Percentiles rank a stretch among this genome's conserved stretches.
Evolutionary conservation across 53 echinoderm and acorn worm genomes (phyloP).

Genomic region (Apostichopus leukothele): DNA sequence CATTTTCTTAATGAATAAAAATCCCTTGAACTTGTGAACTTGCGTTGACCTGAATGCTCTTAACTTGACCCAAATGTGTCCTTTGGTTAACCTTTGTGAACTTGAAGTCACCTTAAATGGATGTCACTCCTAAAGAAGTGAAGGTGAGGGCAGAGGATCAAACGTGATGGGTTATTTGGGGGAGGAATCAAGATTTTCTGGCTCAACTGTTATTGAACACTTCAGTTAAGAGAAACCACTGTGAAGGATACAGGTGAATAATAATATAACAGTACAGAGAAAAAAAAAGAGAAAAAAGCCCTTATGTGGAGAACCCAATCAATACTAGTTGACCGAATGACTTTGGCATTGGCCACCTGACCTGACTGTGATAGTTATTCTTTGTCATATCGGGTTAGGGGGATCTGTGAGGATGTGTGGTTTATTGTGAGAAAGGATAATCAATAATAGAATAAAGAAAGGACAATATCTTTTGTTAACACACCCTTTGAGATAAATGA

Average conservation of each 20-base stretch:
- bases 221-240: too few species aligned
- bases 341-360: constrained; percentile 8
- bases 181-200: too few species aligned
- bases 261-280: too few species aligned
- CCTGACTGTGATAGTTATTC: background rate
- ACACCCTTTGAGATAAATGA: background rate
- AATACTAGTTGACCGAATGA: background rate
- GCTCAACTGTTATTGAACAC: too few species aligned
- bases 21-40: constrained; percentile 39
- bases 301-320: too few species aligned
- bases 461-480: background rate
- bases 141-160: constrained; percentile 17
- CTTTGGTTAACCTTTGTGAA: constrained; percentile 27
- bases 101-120: constrained; percentile 20
- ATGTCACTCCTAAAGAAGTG: constrained; percentile 11
- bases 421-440: background rate
- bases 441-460: constrained; percentile 16
- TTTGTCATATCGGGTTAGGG: constrained; percentile 8
- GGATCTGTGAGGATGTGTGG: background rate
- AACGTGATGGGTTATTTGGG: background rate
- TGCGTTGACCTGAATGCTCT: constrained; percentile 1
- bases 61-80: constrained; percentile 19
- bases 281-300: too few species aligned
- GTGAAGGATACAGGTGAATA: too few species aligned
- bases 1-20: constrained; percentile 29